Base-by-base conservation (phyloP, 2,888 invertebrate genomes). In the Drosophila infuscata region DNA sequence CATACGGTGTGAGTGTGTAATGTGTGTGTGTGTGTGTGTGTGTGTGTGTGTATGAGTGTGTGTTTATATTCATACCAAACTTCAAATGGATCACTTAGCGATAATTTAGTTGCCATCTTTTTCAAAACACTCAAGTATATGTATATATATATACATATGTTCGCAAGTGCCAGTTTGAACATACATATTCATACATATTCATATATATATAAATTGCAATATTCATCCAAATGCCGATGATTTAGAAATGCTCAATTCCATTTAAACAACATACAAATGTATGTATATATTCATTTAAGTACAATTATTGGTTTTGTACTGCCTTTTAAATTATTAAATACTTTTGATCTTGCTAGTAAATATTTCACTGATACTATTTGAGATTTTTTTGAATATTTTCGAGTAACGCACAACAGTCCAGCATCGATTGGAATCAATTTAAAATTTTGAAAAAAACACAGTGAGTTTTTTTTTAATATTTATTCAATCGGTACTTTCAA, bases 1-100 rank as follows among this genome's bases (percentile, higher is more conserved):
- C 77, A 77, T 81, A 77, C 81, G 76, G 81, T 81, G 76, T 81
- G 61, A 20, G 70, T 79, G 58, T 71, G 43, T 54, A n/a, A 30
- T 60, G 35, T 58, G 29, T 51, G 76, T 53, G 29, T 46, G 32
- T 48, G 61, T 33, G 52, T 20, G 52, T 70, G 25, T 25, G 25
- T 3, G 25, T 25, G 25, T 3, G 33, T 51, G 29, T 62, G 20
- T 25, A 25, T 56, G 25, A 33, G 41, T 56, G 32, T 53, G 57
- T 66, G 33, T 54, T 32, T 70, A 30, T 52, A 54, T 62, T 70
- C 49, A 52, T 61, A 64, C 54, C 81, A 81, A 76, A 81, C 77
- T 77, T 81, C 82, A 81, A 20, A 9, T 46, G 46, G 46, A 46
- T 25, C 25, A 46, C 29, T 60, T n/a, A 25, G 29, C 32, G 46